These are phyloP conservation scores for Argyra leucocephala DNA, from an alignment of 2,888 invertebrate species.

Conservation along the genomic window DNA sequence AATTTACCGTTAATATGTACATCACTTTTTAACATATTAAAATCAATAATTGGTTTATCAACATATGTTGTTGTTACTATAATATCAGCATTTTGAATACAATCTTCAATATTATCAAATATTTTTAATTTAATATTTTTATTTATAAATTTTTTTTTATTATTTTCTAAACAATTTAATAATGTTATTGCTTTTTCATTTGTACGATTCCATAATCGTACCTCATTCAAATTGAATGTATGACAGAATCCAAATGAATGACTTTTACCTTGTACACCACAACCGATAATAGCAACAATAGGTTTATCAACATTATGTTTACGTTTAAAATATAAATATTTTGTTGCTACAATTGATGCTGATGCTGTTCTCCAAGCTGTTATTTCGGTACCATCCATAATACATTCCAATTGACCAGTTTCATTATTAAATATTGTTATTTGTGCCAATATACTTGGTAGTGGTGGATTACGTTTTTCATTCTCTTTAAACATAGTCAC, in stretches of 20 bases:
- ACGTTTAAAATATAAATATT: slow-evolving; percentile 42
- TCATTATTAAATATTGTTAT: slow-evolving; percentile 42
- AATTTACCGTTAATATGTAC: slow-evolving; percentile 54
- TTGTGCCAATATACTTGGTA: slow-evolving; percentile 44
- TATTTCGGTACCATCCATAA: slow-evolving; percentile 47
- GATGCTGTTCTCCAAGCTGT: slow-evolving; percentile 52
- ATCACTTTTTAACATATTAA: slow-evolving; percentile 46
- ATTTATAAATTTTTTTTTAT: slow-evolving; percentile 22
- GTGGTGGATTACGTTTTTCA: slow-evolving; percentile 29
- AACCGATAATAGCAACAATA: slow-evolving; percentile 45
- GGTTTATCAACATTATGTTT: slow-evolving; percentile 22
- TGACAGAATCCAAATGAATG: slow-evolving; percentile 47
- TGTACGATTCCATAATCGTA: slow-evolving; percentile 51
- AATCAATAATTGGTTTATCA: slow-evolving; percentile 45
- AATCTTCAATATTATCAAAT: slow-evolving; percentile 38
- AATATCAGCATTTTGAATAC: slow-evolving; percentile 51
- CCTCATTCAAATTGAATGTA: slow-evolving; percentile 44
- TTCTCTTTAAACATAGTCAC: slow-evolving; percentile 44
- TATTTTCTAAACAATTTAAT: slow-evolving; percentile 33
- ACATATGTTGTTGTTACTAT: slow-evolving; percentile 52
- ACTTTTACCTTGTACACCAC: slow-evolving; percentile 46
- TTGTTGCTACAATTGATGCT: slow-evolving; percentile 50
- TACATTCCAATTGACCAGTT: slow-evolving; percentile 43
- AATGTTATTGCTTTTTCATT: slow-evolving; percentile 35
- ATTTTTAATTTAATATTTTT: slow-evolving; percentile 24